Evolutionary conservation across 1,140 invertebrate species (phyloP).

Genomic region (Drosophila sechellia): DNA sequence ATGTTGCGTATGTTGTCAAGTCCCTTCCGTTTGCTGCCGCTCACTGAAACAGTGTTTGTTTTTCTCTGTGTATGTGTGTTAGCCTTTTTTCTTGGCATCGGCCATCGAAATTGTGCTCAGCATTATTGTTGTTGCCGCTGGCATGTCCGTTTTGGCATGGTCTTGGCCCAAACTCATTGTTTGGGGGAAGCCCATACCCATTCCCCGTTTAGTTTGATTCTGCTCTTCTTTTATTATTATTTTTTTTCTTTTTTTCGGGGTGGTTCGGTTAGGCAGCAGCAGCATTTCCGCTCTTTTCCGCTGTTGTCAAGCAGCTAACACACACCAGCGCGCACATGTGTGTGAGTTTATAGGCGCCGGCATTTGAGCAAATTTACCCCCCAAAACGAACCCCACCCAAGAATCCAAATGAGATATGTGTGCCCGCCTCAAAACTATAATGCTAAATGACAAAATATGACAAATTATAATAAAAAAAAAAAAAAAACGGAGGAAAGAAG

Average conservation of each 20-base stretch:
- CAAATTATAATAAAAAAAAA: conserved; percentile 72
- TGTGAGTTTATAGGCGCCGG: conserved; percentile 63
- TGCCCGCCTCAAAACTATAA: conserved; percentile 57
- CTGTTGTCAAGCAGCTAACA: conserved; percentile 75
- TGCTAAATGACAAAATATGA: conserved; percentile 80
- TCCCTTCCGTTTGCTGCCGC: conserved; percentile 71
- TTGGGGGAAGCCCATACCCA: conserved; percentile 22
- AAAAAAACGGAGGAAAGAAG: conserved; percentile 39
- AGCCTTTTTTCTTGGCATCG: conserved; percentile 62
- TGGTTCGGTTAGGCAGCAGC: conserved; percentile 68
- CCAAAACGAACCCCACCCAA: neutral
- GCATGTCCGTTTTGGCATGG: conserved; percentile 80
- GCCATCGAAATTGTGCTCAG: conserved; percentile 57
- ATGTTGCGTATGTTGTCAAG: conserved; percentile 82
- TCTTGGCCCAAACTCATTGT: conserved; percentile 67
- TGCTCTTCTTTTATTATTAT: conserved; percentile 7
- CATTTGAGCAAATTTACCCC: conserved; percentile 48
- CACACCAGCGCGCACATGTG: conserved; percentile 42
- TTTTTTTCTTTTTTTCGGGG: conserved; percentile 4
- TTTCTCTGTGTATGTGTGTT: conserved; percentile 26
- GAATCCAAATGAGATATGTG: conserved; percentile 36
- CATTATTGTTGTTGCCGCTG: conserved; percentile 67
- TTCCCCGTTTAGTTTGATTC: conserved; percentile 19
- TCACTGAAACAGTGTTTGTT: conserved; percentile 28
- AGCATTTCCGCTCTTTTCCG: conserved; percentile 76